phyloP scores from a whole-genome alignment of 2,797 vertebrate species.

The Pogonophryne albipinna region DNA sequence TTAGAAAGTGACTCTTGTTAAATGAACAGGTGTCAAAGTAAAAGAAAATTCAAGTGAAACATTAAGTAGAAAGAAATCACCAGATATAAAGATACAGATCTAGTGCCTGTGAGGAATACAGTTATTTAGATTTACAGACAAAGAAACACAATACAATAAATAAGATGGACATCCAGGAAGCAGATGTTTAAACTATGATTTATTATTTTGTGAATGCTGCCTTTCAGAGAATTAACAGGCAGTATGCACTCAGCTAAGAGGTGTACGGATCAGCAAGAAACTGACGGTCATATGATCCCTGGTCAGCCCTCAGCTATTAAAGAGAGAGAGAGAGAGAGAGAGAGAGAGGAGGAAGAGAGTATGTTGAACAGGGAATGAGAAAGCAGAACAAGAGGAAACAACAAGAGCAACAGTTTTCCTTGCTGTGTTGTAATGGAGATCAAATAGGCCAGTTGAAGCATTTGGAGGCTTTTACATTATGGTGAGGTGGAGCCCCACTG shows the following conservation, averaged over 20 bases:
- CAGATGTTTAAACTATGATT: not conserved
- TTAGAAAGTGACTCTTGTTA: not conserved
- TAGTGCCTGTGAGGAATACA: not conserved
- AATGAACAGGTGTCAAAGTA: not conserved
- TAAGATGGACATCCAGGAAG: not conserved
- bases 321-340: conserved; percentile 42
- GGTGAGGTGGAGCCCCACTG: conserved; percentile 23
- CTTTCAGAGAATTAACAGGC: conserved; percentile 51
- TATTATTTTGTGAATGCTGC: conserved; percentile 11
- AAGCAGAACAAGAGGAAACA: conserved; percentile 28
- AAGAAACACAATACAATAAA: not conserved
- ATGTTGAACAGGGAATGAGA: conserved; percentile 5
- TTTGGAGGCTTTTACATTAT: conserved; percentile 19
- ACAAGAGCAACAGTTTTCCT: conserved; percentile 14
- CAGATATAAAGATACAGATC: not conserved
- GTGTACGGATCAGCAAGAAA: conserved; percentile 45
- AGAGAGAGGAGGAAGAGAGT: not conserved
- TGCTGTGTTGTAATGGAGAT: conserved; percentile 21
- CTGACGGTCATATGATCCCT: conserved; percentile 72
- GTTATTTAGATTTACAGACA: not conserved
- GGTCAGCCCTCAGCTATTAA: conserved; percentile 72
- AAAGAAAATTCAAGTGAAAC: not conserved
- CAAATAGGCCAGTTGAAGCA: not conserved
- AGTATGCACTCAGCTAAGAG: conserved; percentile 37
- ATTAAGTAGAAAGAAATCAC: no score